Evolutionary conservation across 2,888 invertebrate species (phyloP).

Genomic region (Ernsta delagoae): DNA sequence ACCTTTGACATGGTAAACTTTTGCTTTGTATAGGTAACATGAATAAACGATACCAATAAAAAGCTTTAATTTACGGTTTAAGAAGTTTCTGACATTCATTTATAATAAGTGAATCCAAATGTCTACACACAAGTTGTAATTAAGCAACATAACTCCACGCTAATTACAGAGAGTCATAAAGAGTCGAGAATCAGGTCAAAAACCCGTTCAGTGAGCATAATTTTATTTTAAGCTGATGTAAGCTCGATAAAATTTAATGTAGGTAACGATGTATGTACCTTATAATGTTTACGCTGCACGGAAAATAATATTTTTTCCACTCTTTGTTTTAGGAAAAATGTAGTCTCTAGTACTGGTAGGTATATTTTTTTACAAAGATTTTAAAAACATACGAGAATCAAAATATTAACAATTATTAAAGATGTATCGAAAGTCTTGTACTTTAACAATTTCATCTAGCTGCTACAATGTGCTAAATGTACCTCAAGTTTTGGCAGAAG

Average conservation of each 20-base stretch:
- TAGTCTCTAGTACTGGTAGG: too few relatives aligned
- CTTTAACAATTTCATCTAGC: too few relatives aligned
- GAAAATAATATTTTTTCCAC: neutral
- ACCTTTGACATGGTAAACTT: too few relatives aligned
- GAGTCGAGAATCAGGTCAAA: constrained; percentile 31
- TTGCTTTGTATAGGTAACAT: too few relatives aligned
- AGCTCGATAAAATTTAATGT: constrained; percentile 27
- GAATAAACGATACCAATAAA: too few relatives aligned
- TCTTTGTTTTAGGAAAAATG: neutral
- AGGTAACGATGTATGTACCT: constrained; percentile 1
- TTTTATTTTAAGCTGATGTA: constrained; percentile 28
- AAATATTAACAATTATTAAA: too few relatives aligned
- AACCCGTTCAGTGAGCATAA: constrained; percentile 33
- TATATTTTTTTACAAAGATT: too few relatives aligned
- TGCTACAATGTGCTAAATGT: too few relatives aligned
- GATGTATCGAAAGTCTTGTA: too few relatives aligned
- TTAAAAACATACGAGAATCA: too few relatives aligned
- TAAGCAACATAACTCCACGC: constrained; percentile 24
- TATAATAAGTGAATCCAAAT: constrained; percentile 16
- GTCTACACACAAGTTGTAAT: constrained; percentile 23
- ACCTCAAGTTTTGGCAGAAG: too few relatives aligned
- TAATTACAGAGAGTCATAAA: constrained; percentile 30
- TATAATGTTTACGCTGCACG: neutral
- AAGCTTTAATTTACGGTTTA: neutral
- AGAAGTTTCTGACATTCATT: neutral